phyloP scores from a whole-genome alignment of 2,888 invertebrate species.

The Synergus laeviventris region DNA sequence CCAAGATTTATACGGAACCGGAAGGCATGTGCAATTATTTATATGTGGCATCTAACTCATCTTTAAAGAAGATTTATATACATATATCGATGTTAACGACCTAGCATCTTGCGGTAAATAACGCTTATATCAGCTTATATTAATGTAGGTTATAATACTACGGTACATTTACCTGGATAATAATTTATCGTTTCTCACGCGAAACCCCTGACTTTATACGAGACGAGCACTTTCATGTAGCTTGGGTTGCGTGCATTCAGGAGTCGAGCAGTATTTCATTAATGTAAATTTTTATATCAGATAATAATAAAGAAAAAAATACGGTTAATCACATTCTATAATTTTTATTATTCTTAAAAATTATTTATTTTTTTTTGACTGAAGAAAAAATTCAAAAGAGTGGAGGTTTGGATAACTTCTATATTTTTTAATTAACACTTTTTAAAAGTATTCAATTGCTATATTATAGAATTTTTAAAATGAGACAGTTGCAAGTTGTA shows the following conservation, averaged over 20 bases:
- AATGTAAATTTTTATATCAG: no score
- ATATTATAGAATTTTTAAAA: no score
- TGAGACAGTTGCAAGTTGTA: no score
- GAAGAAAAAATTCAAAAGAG: no score
- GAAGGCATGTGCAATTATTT: slow-evolving; percentile 21
- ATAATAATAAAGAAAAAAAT: no score
- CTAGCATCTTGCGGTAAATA: slow-evolving; percentile 1
- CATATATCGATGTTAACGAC: slow-evolving; percentile 25
- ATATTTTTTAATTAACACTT: no score
- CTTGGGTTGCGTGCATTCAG: slow-evolving; percentile 1
- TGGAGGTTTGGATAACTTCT: no score
- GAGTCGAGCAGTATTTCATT: background rate
- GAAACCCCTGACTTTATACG: background rate
- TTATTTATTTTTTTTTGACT: no score
- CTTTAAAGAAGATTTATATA: background rate
- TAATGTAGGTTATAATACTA: slow-evolving; percentile 17
- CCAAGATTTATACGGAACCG: slow-evolving; percentile 24
- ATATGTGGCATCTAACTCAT: slow-evolving; percentile 8
- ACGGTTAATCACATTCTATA: no score
- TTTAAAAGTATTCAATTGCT: no score
- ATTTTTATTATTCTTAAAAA: no score
- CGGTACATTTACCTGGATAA: slow-evolving; percentile 1
- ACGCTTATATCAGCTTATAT: slow-evolving; percentile 18
- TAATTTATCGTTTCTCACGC: slow-evolving; percentile 4
- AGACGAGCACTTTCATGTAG: background rate